Base-by-base conservation (phyloP, 2,797 vertebrate genomes). In the Fratercula arctica region DNA sequence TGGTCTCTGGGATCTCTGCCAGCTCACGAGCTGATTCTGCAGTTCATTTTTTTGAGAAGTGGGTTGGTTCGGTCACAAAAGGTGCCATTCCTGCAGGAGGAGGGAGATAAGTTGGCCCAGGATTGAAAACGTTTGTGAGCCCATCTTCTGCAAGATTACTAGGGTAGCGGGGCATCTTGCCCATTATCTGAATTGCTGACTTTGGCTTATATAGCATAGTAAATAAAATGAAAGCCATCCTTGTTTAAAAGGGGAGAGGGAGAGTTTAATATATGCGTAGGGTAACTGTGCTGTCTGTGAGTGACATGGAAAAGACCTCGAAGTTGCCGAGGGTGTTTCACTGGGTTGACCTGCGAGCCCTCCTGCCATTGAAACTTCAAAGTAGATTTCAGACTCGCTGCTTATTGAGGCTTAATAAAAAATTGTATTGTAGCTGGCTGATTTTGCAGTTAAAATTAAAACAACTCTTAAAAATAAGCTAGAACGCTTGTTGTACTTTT, bases 121-220 rank as follows among this genome's bases (percentile, higher is more conserved):
- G 51, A 24, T 1, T 41, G 37, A 50, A 66, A 84, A 35, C 0
- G 0, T 68, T 61, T 81, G 7, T 59, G 50, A 75, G 4, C 5
- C 6, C 2, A 1, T 23, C 11, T 70, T 63, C 68, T 86, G 4
- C 60, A 48, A 59, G 43, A 26, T 48, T 50, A 39, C 28, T 61
- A 17, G 23, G 26, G 18, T 46, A n/a, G 48, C 5, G 68, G 63
- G 43, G 28, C 56, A 33, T 57, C 48, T 50, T 73, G 81, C 17
- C 67, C 21, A 5, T 26, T 26, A 8, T 14, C 8, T 76, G 61
- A 81, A 23, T 29, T 70, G 70, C 31, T 73, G 77, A 26, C 33
- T 93, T 85, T 60, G 35, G 39, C 16, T 90, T 60, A 7, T 16
- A 6, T 17, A 35, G 8, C 5, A 14, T 8, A 50, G 29, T 29